These are phyloP conservation scores for Kryptopterus vitreolus DNA, from an alignment of 2,797 vertebrate genomes.

Conservation along the genomic window DNA sequence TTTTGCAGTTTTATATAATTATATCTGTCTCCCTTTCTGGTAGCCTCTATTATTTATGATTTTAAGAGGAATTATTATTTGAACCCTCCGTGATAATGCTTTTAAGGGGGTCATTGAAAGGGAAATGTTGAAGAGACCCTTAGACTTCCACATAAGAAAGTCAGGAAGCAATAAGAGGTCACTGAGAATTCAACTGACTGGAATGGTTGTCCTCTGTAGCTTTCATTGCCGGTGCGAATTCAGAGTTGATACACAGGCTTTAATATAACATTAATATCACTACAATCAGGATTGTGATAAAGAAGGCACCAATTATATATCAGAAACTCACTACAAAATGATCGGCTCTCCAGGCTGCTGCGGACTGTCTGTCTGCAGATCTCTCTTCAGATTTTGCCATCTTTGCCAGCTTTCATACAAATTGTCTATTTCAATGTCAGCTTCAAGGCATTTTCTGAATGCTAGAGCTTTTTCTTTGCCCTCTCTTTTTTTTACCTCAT, in stretches of 20 bases:
- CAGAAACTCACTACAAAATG: neutral
- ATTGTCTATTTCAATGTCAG: neutral
- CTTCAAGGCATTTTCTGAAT: neutral
- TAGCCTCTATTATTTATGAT: neutral
- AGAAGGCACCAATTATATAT: neutral
- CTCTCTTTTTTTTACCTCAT: neutral
- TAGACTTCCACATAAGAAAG: neutral
- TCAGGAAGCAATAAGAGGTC: neutral
- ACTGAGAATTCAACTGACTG: neutral
- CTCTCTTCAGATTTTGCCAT: neutral
- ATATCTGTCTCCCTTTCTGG: no score
- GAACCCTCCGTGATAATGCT: neutral
- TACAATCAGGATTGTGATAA: neutral
- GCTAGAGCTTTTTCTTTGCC: neutral
- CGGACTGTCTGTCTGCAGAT: neutral
- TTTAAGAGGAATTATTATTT: neutral
- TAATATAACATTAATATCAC: neutral
- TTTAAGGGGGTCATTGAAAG: neutral
- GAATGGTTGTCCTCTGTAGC: neutral
- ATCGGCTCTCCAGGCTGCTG: neutral
- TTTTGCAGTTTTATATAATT: no score
- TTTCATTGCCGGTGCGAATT: neutral
- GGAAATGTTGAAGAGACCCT: neutral
- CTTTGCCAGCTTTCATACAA: neutral
- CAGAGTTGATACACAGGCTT: neutral